Base-by-base conservation (phyloP, 2,888 invertebrate genomes). In the Agrochola lychnidis region DNA sequence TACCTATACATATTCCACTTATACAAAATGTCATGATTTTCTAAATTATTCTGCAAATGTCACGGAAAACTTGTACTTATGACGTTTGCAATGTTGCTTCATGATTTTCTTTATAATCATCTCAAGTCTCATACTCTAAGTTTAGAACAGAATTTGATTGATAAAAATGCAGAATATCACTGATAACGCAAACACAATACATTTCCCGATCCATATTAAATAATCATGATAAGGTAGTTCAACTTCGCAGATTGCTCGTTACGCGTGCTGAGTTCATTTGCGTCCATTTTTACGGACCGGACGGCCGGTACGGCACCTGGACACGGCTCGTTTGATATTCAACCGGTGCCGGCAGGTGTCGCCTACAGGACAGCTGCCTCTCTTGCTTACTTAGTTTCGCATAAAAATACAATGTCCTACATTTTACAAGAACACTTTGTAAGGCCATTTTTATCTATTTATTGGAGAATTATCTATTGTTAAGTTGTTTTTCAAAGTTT, bases 261-360 rank as follows among this genome's bases (percentile, higher is more conserved):
- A 78, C 62, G 62, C 70, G 42, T 74, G 69, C 61, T 59, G 66
- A 72, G 78, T 78, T 74, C 69, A 82, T 83, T 83, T 85, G 36
- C 36, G 71, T 78, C 53, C 62, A 42, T 82, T 82, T 74, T 73
- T 70, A 36, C 82, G 9, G 19, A 10, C 51, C 51, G 74, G 70
- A 64, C 66, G 73, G 71, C 62, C 64, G 71, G 61, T 42, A 59
- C n/a, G 22, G 36, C 36, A 1, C 69, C 78, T 64, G 74, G 83
- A 75, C 72, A 75, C 63, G 78, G 76, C 68, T 88, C 81, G 87
- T 88, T 87, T 83, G 82, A 82, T 82, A 88, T 87, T 87, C 87
- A 86, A 48, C 78, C 77, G 68, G 78, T 68, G 86, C 77, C 63
- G 73, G 77, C 80, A 84, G 87, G 84, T 87, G 87, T 88, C 81